Conservation (phyloP, 2,797 vertebrate species). For the Mormyrops boulengeri region DNA sequence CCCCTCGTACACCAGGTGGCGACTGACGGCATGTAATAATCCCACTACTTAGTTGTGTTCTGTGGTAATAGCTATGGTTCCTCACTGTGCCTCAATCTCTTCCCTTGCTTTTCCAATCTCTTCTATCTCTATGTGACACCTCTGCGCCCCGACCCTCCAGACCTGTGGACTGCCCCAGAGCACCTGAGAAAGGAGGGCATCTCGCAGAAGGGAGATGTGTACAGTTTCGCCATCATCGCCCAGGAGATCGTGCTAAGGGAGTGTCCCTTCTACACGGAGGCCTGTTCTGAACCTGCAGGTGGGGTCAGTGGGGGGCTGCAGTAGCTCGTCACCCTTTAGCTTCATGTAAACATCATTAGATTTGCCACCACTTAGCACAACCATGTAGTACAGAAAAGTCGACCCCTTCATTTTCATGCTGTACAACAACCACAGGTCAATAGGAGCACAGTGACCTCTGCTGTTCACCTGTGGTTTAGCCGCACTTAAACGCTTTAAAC, state of each 20-base stretch:
- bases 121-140: not conserved
- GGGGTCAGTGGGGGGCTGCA: slow-evolving; percentile 4
- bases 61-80: not conserved
- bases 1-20: not conserved
- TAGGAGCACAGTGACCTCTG: not conserved
- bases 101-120: not conserved
- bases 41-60: not conserved
- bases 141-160: slow-evolving; percentile 35
- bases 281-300: slow-evolving; percentile 67
- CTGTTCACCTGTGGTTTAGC: not conserved
- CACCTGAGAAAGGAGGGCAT: slow-evolving; percentile 72
- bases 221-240: slow-evolving; percentile 86
- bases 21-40: not conserved
- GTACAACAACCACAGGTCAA: slow-evolving; percentile 9
- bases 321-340: not conserved
- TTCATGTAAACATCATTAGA: not conserved
- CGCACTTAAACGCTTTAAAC: not conserved
- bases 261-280: slow-evolving; percentile 68
- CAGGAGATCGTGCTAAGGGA: slow-evolving; percentile 83
- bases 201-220: slow-evolving; percentile 91
- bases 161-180: slow-evolving; percentile 80
- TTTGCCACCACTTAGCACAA: not conserved
- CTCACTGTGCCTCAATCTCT: not conserved
- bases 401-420: slow-evolving; percentile 22
- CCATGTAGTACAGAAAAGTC: not conserved